Base-by-base conservation (phyloP, 1,140 invertebrate genomes). In the Paramacrobiotus metropolitanus region DNA sequence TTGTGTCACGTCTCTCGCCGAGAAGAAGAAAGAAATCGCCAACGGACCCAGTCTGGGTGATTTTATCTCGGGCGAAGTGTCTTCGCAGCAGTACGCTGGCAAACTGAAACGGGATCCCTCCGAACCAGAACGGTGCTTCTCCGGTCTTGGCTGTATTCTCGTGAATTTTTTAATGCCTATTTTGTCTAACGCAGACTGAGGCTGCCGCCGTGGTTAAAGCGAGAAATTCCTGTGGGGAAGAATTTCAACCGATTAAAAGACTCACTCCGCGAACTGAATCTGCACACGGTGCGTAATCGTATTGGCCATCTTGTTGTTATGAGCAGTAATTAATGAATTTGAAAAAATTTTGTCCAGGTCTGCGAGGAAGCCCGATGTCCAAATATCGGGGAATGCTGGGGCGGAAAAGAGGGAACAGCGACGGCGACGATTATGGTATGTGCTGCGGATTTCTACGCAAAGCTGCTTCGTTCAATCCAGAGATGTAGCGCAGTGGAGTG, bases 361-460 rank as follows among this genome's bases (percentile, higher is more conserved):
- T 99, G 95, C 74, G 91, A 98, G 72, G 95, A 99, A 76, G 95
- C 95, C 0, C 78, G 88, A 65, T 99, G 95, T 79, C 95, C 95
- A 1, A 99, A 99, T 74, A 97, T 99, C 67, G 91, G 92, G 24
- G 92, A 97, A 76, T 98, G 94, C 75, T 99, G 95, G 95, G 92
- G 91, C 65, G 93, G 78, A 34, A 73, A 73, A 55, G 66, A 74
- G 63, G 70, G 71, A 2, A 74, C 73, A 29, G 75, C 79, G 2
- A 81, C 80, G 21, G 79, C 79, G 1, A 81, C 79, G 20, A 81
- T 81, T 30, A 81, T 81, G 80, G 71, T 79, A 30, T 70, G 30
- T n/a, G 15, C 30, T 40, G 34, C 9, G 9, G n/a, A 40, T n/a
- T 9, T n/a, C 9, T n/a, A 40, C 9, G 9, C 34, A 40, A n/a